Conservation (phyloP, 2,797 vertebrate species). For the Gambelia wislizenii region DNA sequence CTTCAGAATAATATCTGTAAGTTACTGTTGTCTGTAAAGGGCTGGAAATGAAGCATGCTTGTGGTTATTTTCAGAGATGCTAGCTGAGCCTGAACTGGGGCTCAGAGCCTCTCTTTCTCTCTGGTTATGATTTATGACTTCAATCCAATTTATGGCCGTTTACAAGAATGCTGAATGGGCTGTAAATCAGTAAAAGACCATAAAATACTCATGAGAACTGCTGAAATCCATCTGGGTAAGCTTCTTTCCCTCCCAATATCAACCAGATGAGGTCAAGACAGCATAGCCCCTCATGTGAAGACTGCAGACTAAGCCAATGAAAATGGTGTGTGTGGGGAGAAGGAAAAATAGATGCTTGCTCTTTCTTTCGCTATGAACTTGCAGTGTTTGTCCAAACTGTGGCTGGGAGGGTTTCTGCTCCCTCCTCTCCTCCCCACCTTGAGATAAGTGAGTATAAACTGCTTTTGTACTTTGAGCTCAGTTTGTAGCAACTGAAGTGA, state of each 20-base stretch:
- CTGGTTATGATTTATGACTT: conserved; percentile 83
- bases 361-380: background rate
- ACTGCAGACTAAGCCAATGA: background rate
- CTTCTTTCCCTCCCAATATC: conserved; percentile 74
- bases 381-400: background rate
- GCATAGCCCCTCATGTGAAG: conserved; percentile 44
- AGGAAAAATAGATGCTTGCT: background rate
- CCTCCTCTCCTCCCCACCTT: too few species aligned
- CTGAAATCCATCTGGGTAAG: conserved; percentile 80
- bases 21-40: conserved; percentile 38
- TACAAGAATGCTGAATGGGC: conserved; percentile 85
- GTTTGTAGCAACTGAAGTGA: too few species aligned
- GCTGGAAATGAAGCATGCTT: conserved; percentile 71
- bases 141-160: conserved; percentile 85
- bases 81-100: conserved; percentile 76
- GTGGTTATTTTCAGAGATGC: conserved; percentile 76
- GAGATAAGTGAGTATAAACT: too few species aligned
- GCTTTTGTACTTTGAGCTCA: too few species aligned
- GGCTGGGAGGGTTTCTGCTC: fast-evolving
- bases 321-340: background rate
- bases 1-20: conserved; percentile 58
- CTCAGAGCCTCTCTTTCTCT: conserved; percentile 70
- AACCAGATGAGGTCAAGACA: conserved; percentile 72
- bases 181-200: conserved; percentile 83
- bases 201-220: conserved; percentile 83